These are phyloP conservation scores for Eucriotettix oculatus DNA, from an alignment of 2,888 invertebrate genomes.

Conservation along the genomic window DNA sequence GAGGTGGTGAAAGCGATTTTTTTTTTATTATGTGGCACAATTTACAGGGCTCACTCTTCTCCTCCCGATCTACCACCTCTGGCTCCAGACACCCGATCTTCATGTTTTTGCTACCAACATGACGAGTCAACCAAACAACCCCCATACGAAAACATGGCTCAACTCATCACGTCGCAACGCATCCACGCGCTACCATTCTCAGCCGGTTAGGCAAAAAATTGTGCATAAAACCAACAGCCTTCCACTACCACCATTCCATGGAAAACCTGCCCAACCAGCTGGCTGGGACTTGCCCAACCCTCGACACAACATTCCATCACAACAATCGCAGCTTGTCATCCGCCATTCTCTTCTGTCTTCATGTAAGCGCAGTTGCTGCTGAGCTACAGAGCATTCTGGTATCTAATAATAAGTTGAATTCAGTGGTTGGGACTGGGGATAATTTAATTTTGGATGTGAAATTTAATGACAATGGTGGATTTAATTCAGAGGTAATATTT, in stretches of 20 bases:
- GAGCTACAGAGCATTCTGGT: conserved; percentile 11
- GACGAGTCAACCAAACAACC: conserved; percentile 12
- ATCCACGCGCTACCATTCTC: conserved; percentile 8
- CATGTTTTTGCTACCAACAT: conserved; percentile 15
- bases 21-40: conserved; percentile 13
- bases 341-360: conserved; percentile 12
- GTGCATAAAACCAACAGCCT: conserved; percentile 10
- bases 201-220: conserved; percentile 11
- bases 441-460: neutral
- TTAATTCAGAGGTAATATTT: neutral
- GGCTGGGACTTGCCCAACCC: conserved; percentile 6
- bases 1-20: conserved; percentile 8
- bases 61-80: conserved; percentile 13
- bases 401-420: conserved; percentile 12
- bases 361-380: conserved; percentile 10
- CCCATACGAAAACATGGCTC: conserved; percentile 13
- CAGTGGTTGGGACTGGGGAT: neutral
- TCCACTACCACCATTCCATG: conserved; percentile 9
- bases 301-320: conserved; percentile 12
- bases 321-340: conserved; percentile 10
- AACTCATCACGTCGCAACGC: conserved; percentile 11
- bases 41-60: conserved; percentile 13
- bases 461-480: neutral
- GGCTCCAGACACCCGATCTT: conserved; percentile 13
- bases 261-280: conserved; percentile 10